phyloP scores from a whole-genome alignment of 2,888 invertebrate species.

The Agrochola macilenta region DNA sequence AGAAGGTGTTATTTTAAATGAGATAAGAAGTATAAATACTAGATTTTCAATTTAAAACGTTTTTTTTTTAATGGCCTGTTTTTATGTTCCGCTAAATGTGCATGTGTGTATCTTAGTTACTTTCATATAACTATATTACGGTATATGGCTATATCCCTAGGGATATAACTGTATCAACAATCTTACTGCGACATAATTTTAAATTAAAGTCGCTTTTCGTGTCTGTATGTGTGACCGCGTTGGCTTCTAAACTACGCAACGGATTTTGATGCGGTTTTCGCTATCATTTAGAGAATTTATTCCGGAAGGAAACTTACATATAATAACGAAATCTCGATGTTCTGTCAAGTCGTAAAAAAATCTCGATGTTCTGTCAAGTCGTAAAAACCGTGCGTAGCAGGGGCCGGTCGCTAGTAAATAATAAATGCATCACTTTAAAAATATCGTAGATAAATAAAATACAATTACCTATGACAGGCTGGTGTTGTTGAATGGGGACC shows the following conservation, averaged over 20 bases:
- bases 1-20: no score
- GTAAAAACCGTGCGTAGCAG: background rate
- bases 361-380: background rate
- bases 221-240: background rate
- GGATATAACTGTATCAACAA: no score
- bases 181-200: no score
- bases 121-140: no score
- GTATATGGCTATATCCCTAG: no score
- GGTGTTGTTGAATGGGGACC: slow-evolving; percentile 70
- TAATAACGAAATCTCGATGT: background rate
- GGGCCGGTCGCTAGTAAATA: background rate
- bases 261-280: no score
- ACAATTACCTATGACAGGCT: slow-evolving; percentile 73
- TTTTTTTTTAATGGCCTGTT: no score
- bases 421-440: slow-evolving; percentile 4
- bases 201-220: background rate
- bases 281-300: background rate
- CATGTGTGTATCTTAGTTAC: no score
- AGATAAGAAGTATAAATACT: no score
- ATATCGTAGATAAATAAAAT: background rate
- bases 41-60: no score
- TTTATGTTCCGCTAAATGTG: no score
- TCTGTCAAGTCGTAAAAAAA: slow-evolving; percentile 6
- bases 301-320: background rate
- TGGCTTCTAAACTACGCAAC: no score